Evolutionary conservation across 2,888 invertebrate genomes (phyloP), one percentile per base, ranked within the genome.

Genomic region (Hypolimnas misippus): DNA sequence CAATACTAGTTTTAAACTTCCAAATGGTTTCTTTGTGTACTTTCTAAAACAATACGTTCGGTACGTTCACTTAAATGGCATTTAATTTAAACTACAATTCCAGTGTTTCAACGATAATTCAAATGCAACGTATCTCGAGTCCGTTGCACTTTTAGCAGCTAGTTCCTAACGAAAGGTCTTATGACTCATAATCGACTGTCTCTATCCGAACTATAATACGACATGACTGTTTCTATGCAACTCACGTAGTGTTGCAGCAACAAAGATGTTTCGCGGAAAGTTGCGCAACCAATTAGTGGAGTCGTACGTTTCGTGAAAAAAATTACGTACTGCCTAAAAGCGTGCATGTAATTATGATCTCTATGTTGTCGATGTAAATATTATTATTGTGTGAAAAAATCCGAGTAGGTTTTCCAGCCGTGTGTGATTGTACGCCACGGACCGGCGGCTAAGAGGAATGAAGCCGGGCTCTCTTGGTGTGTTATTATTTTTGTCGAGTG

Each of bases 271-370:
- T 76, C 73, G 70, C 75, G 71, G 73, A 77, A 70, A 67, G 78
- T 87, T 87, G 81, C 77, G 81, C 83, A 86, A 84, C 79, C 80
- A 87, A 87, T 88, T 87, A 87, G 79, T 71, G 72, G 69, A 73
- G 69, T 71, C 63, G 73, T 75, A 74, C 72, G 65, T 67, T 70
- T 69, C 66, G 65, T 65, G 56, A 69, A 72, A 71, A 44, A 70
- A 71, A 68, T 69, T 66, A 66, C 6, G 31, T 29, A 62, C 42
- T 53, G 51, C 49, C 62, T 66, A 69, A 64, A 62, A 64, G 40
- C 54, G 55, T 53, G 61, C 60, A 67, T 42, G 46, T 65, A 42
- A 73, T 67, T 72, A 50, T 70, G 38, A 68, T 57, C 71, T 62
- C 57, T 73, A 62, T 62, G 44, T n/a, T 12, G 29, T 38, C 58